Base-by-base conservation (phyloP, 2,888 invertebrate genomes). In the Leptarthrus brevirostris region DNA sequence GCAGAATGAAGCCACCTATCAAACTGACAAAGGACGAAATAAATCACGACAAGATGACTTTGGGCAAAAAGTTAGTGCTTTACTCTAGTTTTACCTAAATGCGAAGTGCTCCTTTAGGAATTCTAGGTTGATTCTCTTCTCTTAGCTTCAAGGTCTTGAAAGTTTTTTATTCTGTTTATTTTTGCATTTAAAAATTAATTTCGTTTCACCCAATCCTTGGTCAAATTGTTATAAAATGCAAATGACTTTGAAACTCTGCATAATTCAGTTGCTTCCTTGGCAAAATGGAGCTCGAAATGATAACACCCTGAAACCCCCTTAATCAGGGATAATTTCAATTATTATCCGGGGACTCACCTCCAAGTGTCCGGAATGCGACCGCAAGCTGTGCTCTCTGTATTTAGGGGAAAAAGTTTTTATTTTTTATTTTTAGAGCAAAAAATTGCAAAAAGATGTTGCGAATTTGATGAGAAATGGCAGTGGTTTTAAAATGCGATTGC, bases 11-110 rank as follows among this genome's bases (percentile, higher is more conserved):
- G 49, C 18, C 49, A 49, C 49, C 49, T 49, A 14, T 49, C 49
- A 49, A 18, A 20, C 49, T 49, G 49, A 49, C 49, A 49, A 49
- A 14, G 49, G 49, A 49, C 12, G 12, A 49, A 49, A 49, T 49
- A 49, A 49, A 18, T 49, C 16, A 49, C 16, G 16, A 6, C 18
- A 49, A 18, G 8, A 49, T 16, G 8, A 49, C 18, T 49, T 2
- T 6, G 49, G 6, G 20, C 8, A 18, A 49, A 49, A 49, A 49
- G 16, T 49, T 12, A 49, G 5, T 16, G 20, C 18, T 49, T 8
- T 49, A 6, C 49, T 6, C 16, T 2, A 20, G 40, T 40, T 40
- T 40, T 3, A 40, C 6, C 12, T 40, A 12, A 40, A 12, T 40
- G 40, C n/a, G 40, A 40, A 8, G 40, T 40, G n/a, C n/a, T 40